Base-by-base conservation (phyloP, 2,797 vertebrate genomes). In the Sarcoramphus papa region DNA sequence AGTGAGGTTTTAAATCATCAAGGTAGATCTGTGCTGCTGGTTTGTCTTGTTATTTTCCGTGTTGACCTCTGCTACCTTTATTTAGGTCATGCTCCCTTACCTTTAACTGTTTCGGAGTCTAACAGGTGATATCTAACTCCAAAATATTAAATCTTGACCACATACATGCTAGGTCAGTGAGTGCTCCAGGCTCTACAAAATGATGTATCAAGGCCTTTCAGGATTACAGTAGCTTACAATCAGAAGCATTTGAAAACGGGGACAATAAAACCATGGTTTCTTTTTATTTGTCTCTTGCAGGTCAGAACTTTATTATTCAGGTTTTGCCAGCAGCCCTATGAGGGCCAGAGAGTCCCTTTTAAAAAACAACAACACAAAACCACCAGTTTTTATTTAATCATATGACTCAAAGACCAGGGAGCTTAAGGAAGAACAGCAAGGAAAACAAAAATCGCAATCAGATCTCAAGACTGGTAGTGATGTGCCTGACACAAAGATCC, bases 1-100 rank as follows among this genome's bases (percentile, higher is more conserved):
- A 92, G 84, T 41, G 70, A 96, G 78, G 56, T 78, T 94, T 95
- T 93, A 97, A 95, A 96, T 96, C 73, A 88, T 76, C 50, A 78
- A 89, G 86, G 62, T 78, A 93, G 69, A 78, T 94, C 73, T 75
- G 69, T 59, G 65, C 79, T 95, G 72, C 81, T 92, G 90, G 78
- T 88, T 95, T 93, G 79, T 83, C 95, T 88, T 93, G 78, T 74
- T 90, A 92, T 97, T 93, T 94, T 91, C 60, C 63, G 22, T 77
- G 22, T 90, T 92, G 93, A 67, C 75, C 78, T 82, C 57, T 91
- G 45, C 50, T 88, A 65, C 59, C 35, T 92, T 90, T 90, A 59
- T 95, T 95, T 95, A 96, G 75, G 60, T 92, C 74, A 93, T 82
- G 63, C 23, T 69, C 51, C 75, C 63, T 68, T 64, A 89, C 91